Base-by-base conservation (phyloP, 2,888 invertebrate genomes). In the Eupithecia abbreviata region DNA sequence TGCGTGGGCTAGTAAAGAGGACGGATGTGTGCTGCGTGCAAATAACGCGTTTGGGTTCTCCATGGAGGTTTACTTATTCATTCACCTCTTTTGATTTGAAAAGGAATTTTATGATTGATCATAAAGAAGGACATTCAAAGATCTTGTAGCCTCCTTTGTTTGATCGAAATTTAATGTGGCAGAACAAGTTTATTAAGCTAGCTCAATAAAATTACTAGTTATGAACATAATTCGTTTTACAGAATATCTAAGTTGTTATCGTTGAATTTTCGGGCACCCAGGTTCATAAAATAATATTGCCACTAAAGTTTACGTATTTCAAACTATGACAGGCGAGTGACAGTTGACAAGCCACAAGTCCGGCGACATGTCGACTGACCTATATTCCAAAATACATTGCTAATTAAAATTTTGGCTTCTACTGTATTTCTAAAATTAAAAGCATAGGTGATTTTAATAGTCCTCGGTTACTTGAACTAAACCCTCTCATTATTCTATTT, bases 401-500 rank as follows among this genome's bases (percentile, higher is more conserved):
- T 84, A 84, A 85, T 85, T 84, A 85, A 82, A 82, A 77, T 78
- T 81, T 81, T 83, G 78, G 62, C 78, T 77, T 77, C 79, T 75
- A 79, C 79, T 79, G 81, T 83, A 81, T 74, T 82, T 82, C 78
- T 82, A 79, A 80, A 80, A 79, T 81, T 83, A 82, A 76, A 30
- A 67, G 74, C 55, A 74, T 65, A 79, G 77, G 62, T 30, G 10
- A 30, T 30, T 18, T 30, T 12, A 30, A 10, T 30, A 30, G 62
- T 30, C 30, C 62, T 12, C 2, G 10, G 62, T 62, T 62, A 62
- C 62, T 62, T 62, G 30, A 58, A 3, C 3, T 51, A 58, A 9
- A 18, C 10, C 10, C 58, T 58, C 18, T 18, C 9, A 58, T 62
- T 62, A 18, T 62, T 62, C 4, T 62, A 30, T 62, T 62, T 62